These are phyloP conservation scores for Raphicerus campestris DNA, from an alignment of 2,113 vertebrate species.

Conservation along the genomic window DNA sequence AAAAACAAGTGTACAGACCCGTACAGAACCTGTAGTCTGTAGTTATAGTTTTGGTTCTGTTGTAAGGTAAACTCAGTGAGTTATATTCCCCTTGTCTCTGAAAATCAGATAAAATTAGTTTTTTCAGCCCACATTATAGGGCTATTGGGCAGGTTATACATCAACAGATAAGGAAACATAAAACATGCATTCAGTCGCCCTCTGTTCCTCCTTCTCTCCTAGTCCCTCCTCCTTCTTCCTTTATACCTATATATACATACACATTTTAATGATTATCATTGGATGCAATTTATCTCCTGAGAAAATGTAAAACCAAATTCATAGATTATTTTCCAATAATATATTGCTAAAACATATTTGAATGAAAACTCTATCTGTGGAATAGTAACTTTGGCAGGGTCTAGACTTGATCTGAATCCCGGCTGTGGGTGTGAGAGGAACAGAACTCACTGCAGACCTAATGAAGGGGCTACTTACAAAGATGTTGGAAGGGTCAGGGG, in stretches of 20 bases:
- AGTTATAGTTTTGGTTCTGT: background rate
- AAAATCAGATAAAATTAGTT: slow-evolving; percentile 2
- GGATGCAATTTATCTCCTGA: background rate
- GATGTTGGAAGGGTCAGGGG: background rate
- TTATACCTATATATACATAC: background rate
- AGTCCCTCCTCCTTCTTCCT: background rate
- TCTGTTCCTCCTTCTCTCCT: background rate
- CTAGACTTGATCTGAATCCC: background rate
- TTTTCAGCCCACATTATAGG: background rate
- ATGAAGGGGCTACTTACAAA: background rate
- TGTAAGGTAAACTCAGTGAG: background rate
- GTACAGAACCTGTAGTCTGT: background rate
- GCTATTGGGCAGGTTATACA: background rate
- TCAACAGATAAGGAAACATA: background rate
- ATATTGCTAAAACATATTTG: background rate
- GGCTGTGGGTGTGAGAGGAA: background rate
- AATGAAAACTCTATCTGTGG: background rate
- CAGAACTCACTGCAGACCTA: background rate
- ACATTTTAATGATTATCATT: background rate
- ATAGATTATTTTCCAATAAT: background rate
- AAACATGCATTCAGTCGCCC: background rate
- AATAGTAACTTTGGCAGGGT: background rate
- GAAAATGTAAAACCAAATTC: background rate
- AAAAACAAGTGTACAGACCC: background rate
- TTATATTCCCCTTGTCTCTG: background rate